Evolutionary conservation across 2,113 vertebrate genomes (phyloP).

Genomic region (Pterophyllum scalare): DNA sequence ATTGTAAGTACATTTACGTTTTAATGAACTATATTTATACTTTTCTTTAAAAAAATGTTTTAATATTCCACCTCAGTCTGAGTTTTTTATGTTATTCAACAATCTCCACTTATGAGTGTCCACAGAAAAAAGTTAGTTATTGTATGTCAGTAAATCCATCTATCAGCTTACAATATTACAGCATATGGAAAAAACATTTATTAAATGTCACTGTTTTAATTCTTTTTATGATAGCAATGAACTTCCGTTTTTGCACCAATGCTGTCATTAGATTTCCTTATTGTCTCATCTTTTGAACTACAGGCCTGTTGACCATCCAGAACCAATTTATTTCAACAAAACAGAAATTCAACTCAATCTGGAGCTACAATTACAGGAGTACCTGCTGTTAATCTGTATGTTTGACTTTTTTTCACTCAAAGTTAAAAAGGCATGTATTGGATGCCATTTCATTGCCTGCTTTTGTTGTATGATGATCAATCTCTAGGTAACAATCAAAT

Average conservation of each 20-base stretch:
- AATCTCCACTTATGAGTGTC: neutral
- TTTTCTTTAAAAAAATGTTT: neutral
- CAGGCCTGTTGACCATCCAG: slow-evolving; percentile 35
- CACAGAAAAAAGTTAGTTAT: neutral
- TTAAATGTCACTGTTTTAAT: neutral
- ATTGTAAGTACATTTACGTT: neutral
- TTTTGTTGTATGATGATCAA: slow-evolving; percentile 73
- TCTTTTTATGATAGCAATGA: neutral
- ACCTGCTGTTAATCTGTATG: slow-evolving; percentile 78
- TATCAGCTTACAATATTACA: neutral
- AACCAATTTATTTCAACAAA: slow-evolving; percentile 20
- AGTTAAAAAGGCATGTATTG: slow-evolving; percentile 56
- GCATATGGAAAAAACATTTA: too few species aligned
- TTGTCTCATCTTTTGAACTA: neutral
- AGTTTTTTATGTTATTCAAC: neutral
- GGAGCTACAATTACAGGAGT: slow-evolving; percentile 76
- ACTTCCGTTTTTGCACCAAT: neutral
- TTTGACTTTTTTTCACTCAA: slow-evolving; percentile 7
- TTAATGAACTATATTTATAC: neutral
- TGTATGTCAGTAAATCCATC: neutral
- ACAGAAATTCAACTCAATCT: slow-evolving; percentile 50
- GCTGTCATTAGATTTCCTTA: slow-evolving; percentile 38
- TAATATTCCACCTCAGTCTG: neutral
- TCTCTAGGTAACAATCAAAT: slow-evolving; percentile 77
- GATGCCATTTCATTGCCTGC: slow-evolving; percentile 42